Conservation (phyloP, 1,140 invertebrate genomes). For the Drosophila sturtevanti region DNA sequence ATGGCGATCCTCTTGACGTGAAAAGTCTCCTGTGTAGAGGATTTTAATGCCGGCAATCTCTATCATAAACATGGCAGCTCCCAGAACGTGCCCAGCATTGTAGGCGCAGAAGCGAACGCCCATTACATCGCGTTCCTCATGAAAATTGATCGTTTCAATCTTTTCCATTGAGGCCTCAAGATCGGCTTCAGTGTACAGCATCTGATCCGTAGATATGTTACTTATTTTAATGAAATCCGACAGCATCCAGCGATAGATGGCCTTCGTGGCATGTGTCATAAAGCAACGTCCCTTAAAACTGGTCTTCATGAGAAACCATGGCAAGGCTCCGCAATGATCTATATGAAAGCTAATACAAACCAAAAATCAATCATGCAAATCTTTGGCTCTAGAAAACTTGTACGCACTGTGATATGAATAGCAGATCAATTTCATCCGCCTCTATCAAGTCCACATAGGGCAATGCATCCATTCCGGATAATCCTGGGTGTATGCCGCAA, state of each 20-base stretch:
- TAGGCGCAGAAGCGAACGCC: constrained; percentile 99
- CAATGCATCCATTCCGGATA: constrained; percentile 97
- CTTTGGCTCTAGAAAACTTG: background rate
- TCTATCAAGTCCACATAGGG: constrained; percentile 99
- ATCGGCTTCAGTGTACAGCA: constrained; percentile 98
- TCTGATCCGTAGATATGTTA: constrained; percentile 98
- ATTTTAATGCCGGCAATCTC: constrained; percentile 99
- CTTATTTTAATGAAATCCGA: constrained; percentile 99
- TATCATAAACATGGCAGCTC: constrained; percentile 99
- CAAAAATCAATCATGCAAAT: too few relatives aligned
- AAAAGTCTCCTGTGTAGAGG: constrained; percentile 99
- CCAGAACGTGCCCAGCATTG: constrained; percentile 99
- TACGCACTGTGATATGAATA: constrained; percentile 97
- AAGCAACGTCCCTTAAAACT: constrained; percentile 99
- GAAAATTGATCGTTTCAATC: constrained; percentile 99
- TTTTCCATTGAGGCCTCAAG: constrained; percentile 99
- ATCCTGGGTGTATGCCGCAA: constrained; percentile 99
- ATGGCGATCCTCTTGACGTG: constrained; percentile 98
- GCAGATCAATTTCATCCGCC: constrained; percentile 97
- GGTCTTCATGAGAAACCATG: constrained; percentile 99
- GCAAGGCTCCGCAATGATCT: constrained; percentile 98
- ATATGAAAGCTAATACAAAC: constrained; percentile 93
- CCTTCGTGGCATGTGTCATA: constrained; percentile 99
- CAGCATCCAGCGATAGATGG: constrained; percentile 98
- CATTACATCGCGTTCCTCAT: constrained; percentile 98